Evolutionary conservation across 23 tunicate species (phyloP).

Genomic region (Clavelina lepadiformis): DNA sequence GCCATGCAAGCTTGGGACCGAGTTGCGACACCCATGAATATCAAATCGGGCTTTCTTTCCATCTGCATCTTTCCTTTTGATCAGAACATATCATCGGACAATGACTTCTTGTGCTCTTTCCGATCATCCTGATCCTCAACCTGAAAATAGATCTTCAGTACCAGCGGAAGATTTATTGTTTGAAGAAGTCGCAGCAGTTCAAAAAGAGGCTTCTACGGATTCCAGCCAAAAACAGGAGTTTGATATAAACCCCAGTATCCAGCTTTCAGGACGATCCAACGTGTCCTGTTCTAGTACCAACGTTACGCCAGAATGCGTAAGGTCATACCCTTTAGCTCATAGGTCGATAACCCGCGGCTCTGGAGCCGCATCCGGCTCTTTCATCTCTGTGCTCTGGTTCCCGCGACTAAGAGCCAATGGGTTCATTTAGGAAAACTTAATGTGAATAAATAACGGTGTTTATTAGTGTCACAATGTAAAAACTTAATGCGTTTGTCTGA

Average conservation of each 20-base stretch:
- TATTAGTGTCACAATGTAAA: no score
- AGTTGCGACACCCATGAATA: conserved; percentile 28
- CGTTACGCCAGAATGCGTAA: conserved; percentile 6
- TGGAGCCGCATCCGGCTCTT: no score
- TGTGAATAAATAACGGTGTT: no score
- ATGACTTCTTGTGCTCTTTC: conserved; percentile 20
- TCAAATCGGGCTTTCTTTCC: conserved; percentile 10
- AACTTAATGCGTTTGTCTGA: no score
- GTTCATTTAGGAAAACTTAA: no score
- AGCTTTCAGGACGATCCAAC: conserved; percentile 5
- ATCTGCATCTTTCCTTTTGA: conserved; percentile 31
- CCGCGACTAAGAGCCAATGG: no score
- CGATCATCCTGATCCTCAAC: conserved; percentile 13
- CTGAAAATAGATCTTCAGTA: no score
- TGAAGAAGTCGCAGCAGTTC: no score
- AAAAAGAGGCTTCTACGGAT: not conserved
- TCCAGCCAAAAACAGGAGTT: not conserved
- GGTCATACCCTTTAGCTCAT: no score
- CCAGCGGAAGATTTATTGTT: no score
- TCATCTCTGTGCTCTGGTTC: no score
- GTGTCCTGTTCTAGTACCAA: not conserved
- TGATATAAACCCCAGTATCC: not conserved
- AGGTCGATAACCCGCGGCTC: no score
- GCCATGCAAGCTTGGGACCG: conserved; percentile 14
- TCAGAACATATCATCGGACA: conserved; percentile 13